phyloP scores from a whole-genome alignment of 2,113 vertebrate species.

The Oryctolagus cuniculus region DNA sequence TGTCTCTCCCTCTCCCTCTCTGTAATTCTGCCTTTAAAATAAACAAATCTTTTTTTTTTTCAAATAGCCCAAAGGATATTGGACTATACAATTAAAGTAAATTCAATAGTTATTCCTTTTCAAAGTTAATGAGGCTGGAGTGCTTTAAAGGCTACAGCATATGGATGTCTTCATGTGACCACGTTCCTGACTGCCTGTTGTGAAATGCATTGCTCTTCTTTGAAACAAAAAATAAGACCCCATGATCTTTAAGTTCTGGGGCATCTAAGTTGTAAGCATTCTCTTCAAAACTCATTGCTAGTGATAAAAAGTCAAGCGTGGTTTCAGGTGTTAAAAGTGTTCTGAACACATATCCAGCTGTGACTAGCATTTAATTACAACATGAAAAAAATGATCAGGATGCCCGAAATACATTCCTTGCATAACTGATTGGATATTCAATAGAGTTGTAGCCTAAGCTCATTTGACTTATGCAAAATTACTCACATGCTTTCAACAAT shows the following conservation, averaged over 20 bases:
- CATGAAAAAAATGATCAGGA: constrained; percentile 55
- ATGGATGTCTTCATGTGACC: background rate
- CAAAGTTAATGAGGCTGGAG: background rate
- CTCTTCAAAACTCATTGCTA: constrained; percentile 26
- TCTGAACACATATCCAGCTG: constrained; percentile 15
- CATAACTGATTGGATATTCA: background rate
- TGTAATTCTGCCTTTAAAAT: too few relatives aligned
- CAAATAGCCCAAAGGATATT: constrained; percentile 9
- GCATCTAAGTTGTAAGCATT: constrained; percentile 2
- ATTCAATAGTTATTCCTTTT: constrained; percentile 24
- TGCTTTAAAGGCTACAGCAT: background rate
- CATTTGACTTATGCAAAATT: background rate
- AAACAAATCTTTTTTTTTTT: too few relatives aligned
- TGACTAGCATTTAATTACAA: constrained; percentile 56
- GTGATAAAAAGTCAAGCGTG: constrained; percentile 50
- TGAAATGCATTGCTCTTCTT: background rate
- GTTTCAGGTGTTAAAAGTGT: background rate
- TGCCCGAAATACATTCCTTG: background rate
- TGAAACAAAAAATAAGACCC: background rate
- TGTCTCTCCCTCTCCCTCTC: too few relatives aligned
- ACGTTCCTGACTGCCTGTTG: background rate
- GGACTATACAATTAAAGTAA: background rate
- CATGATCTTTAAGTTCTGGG: background rate
- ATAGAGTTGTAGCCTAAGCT: background rate
- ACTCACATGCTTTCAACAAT: background rate